These are phyloP conservation scores for Scomber colias DNA, from an alignment of 2,113 vertebrate species.

Conservation along the genomic window DNA sequence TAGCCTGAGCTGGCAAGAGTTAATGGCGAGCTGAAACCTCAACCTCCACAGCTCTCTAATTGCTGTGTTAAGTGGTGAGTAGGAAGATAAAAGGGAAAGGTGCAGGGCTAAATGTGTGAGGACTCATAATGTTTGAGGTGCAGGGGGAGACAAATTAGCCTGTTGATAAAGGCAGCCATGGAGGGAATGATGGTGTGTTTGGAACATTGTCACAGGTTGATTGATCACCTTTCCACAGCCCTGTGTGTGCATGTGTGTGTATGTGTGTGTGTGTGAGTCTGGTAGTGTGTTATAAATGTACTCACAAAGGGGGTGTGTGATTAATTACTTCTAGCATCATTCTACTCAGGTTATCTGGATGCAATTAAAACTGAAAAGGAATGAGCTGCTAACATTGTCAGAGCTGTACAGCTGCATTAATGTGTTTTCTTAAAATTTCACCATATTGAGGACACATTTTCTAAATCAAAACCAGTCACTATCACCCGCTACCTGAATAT, in stretches of 20 bases:
- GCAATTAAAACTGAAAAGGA: conserved; percentile 70
- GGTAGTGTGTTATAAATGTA: conserved; percentile 41
- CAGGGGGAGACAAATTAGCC: conserved; percentile 77
- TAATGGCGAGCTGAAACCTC: conserved; percentile 68
- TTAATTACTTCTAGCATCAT: conserved; percentile 67
- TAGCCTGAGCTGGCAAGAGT: conserved; percentile 54
- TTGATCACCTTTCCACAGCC: conserved; percentile 65
- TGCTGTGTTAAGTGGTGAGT: conserved; percentile 75
- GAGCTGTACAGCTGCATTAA: conserved; percentile 32
- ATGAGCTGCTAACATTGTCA: conserved; percentile 27
- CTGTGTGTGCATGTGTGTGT: conserved; percentile 12
- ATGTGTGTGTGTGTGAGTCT: conserved; percentile 35
- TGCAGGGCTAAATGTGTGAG: conserved; percentile 73
- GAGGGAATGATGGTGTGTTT: conserved; percentile 63
- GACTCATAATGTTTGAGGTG: conserved; percentile 70
- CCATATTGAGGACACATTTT: conserved; percentile 31
- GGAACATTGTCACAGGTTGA: conserved; percentile 64
- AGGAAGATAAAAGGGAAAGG: conserved; percentile 76
- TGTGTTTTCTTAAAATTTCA: conserved; percentile 27
- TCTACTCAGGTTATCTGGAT: conserved; percentile 53
- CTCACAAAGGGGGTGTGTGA: conserved; percentile 60
- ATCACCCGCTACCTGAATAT: conserved; percentile 43
- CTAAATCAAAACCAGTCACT: conserved; percentile 43
- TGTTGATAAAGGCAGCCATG: conserved; percentile 72
- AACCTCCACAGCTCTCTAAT: conserved; percentile 73